Evolutionary conservation across 2,888 invertebrate species (phyloP), one percentile per base, ranked within the genome.

Genomic region (Marasmarcha lunaedactyla): DNA sequence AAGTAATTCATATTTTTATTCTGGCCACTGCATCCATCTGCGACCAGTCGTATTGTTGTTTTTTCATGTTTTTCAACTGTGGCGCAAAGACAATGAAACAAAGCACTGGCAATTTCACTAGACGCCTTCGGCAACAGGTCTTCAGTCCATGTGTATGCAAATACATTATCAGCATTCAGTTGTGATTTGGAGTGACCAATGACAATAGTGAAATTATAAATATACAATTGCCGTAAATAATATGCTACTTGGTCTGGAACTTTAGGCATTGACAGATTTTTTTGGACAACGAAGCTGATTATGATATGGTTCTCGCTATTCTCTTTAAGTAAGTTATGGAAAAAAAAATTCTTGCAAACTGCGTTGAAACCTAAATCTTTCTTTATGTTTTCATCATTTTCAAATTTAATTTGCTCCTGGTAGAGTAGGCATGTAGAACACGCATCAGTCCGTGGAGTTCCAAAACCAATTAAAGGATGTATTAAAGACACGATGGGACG

Each of bases 121-220:
- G 42, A 38, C 3, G 35, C 20, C 36, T 40, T 40, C 2, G 14
- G 20, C 13, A 36, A 26, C 20, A 34, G 25, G 33, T 45, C 37
- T 26, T 48, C 48, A 15, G 41, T 45, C 46, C 45, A 45, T 27
- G 39, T 33, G 36, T 46, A 47, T 3, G 37, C 26, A 33, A 33
- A 33, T 14, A 46, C 47, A 27, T 46, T 47, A 1, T 45, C 37
- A 35, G 33, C 25, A 10, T 34, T 38, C 10, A 30, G 4, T 30
- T 30, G 2, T 3, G 3, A 7, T 11, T 10, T 30, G 12, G n/a
- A 11, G 10, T 4, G 3, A 10, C 30, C 30, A 4, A 30, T n/a
- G 4, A 30, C 30, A 3, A 30, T 30, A 4, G 30, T 30, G 12
- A 30, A 30, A 30, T 30, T 30, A 10, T 30, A 30, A 11, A 10